Evolutionary conservation across 1,140 invertebrate species (phyloP).

Genomic region (Danaus plexippus): DNA sequence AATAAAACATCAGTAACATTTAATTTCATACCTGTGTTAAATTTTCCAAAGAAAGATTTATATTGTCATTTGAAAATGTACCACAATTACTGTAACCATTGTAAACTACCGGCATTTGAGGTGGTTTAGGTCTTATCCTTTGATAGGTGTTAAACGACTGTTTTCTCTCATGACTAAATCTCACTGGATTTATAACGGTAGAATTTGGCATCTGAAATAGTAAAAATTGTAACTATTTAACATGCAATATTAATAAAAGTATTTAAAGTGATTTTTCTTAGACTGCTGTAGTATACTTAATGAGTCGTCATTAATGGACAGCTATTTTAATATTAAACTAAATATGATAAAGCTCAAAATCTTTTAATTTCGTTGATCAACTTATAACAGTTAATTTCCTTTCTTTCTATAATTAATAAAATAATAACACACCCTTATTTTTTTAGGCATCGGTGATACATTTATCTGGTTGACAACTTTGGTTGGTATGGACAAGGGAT

Average conservation of each 20-base stretch:
- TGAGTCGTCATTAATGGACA: too few relatives aligned
- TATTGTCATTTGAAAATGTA: slow-evolving; percentile 48
- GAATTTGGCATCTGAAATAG: slow-evolving; percentile 35
- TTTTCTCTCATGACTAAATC: slow-evolving; percentile 34
- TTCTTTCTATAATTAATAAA: too few relatives aligned
- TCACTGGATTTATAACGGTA: slow-evolving; percentile 24
- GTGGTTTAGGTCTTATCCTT: slow-evolving; percentile 34
- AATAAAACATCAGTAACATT: not conserved
- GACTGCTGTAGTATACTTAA: not conserved
- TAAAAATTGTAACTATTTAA: slow-evolving; percentile 4
- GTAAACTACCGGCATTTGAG: slow-evolving; percentile 34
- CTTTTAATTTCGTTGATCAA: too few relatives aligned
- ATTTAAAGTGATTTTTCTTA: not conserved
- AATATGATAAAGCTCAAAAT: too few relatives aligned
- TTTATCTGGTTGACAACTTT: slow-evolving; percentile 27
- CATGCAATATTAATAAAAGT: slow-evolving; percentile 1
- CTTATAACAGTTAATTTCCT: too few relatives aligned
- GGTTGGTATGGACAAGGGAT: slow-evolving; percentile 33
- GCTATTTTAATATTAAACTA: too few relatives aligned
- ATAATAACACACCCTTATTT: slow-evolving; percentile 40
- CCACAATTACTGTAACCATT: slow-evolving; percentile 43
- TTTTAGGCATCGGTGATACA: slow-evolving; percentile 37
- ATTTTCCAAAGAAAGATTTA: slow-evolving; percentile 66
- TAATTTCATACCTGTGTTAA: slow-evolving; percentile 56
- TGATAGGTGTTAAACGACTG: slow-evolving; percentile 18